Evolutionary conservation across 1,140 invertebrate species (phyloP), one percentile per base, ranked within the genome.

Genomic region (Heterodera carotae): DNA sequence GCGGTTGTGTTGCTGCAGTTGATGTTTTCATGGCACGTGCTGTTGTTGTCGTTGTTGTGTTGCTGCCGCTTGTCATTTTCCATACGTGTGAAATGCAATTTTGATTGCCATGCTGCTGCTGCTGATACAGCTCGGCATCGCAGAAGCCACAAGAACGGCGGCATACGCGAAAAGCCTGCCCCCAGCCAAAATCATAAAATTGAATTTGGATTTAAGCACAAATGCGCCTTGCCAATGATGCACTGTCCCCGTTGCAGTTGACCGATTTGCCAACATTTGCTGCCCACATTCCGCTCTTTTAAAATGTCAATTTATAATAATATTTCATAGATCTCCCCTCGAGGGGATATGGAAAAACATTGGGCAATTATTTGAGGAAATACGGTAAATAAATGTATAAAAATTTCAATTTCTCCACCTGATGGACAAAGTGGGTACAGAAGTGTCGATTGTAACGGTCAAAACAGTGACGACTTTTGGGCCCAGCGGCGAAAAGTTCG

Each of bases 141-240:
- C 78, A 80, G 64, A 71, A 80, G 25, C 78, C 78, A 81, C 78
- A 80, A 18, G 77, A 31, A 22, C 76, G 60, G 36, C 78, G 76
- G 34, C 78, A 80, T n/a, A 75, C 56, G 66, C 78, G 75, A 31
- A 77, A 77, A 27, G 76, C 62, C 62, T 66, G n/a, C n/a, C n/a
- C n/a, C n/a, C n/a, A n/a, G n/a, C n/a, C n/a, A n/a, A n/a, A n/a
- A n/a, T n/a, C n/a, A n/a, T n/a, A 22, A 36, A 34, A 76, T 27
- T 34, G 22, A 66, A 18, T 12, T 66, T 29, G 8, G 18, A 62
- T 6, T 22, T 31, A 66, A 66, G 5, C 27, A 6, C 15, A 75
- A 75, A n/a, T 27, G 39, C 39, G 12, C 15, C 12, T 1, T 56
- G 18, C 76, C 48, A 77, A 62, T 29, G 76, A 25, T 18, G 43